Conservation (phyloP, 2,113 vertebrate species). For the Porphyrio hochstetteri region DNA sequence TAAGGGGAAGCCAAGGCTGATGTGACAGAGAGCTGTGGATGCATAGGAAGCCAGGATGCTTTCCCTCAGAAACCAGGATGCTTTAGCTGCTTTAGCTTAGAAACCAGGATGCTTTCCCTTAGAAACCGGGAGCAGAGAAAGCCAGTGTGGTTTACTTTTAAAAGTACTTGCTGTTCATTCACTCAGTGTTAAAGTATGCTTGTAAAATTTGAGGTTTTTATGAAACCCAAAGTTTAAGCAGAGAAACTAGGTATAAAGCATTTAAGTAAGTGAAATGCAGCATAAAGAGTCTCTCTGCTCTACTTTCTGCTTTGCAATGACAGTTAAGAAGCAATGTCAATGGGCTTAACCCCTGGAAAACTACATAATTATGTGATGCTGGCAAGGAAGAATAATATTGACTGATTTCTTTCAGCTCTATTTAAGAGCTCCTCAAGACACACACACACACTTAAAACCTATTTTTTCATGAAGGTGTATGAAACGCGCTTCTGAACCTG, state of each 20-base stretch:
- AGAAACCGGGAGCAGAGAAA: not conserved
- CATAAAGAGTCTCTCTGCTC: not conserved
- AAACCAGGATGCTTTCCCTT: not conserved
- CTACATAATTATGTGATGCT: not conserved
- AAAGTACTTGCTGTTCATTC: not conserved
- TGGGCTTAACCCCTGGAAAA: not conserved
- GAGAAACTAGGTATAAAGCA: not conserved
- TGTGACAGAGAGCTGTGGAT: no score
- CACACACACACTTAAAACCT: not conserved
- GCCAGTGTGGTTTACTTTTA: rapidly evolving
- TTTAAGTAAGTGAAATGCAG: not conserved
- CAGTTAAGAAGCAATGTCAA: not conserved
- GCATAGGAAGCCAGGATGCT: rapidly evolving
- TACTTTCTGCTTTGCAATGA: not conserved
- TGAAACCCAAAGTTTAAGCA: not conserved
- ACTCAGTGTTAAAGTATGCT: not conserved
- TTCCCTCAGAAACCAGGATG: no score
- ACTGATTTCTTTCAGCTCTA: not conserved
- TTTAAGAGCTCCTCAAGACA: not conserved
- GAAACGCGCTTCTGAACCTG: not conserved
- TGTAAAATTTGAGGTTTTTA: not conserved
- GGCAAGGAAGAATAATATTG: not conserved
- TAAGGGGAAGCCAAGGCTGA: not conserved
- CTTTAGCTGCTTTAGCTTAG: no score
- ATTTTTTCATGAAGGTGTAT: not conserved